Evolutionary conservation across 2,888 invertebrate genomes (phyloP).

Genomic region (Drosophila histrio): DNA sequence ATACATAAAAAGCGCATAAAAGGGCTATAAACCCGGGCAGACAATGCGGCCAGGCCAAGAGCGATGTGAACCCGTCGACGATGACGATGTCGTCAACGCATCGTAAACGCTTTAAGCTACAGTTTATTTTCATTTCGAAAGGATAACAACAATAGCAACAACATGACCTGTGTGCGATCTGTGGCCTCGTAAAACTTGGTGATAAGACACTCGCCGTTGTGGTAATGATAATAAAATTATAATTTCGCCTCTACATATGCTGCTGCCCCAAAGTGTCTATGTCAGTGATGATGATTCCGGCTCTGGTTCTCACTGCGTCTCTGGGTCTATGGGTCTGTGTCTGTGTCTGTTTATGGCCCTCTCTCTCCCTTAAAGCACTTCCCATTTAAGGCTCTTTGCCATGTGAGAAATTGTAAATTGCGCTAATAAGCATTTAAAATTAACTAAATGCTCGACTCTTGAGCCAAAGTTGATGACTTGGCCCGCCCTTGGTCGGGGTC

Average conservation of each 20-base stretch:
- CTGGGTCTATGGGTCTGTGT: conserved; percentile 15
- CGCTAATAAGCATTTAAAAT: conserved; percentile 80
- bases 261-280: conserved; percentile 41
- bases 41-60: conserved; percentile 28
- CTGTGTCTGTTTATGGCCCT: conserved; percentile 17
- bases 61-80: conserved; percentile 43
- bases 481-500: conserved; percentile 14
- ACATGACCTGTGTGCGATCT: conserved; percentile 67
- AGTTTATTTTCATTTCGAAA: conserved; percentile 80
- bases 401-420: conserved; percentile 69
- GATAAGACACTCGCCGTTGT: conserved; percentile 71
- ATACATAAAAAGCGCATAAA: conserved; percentile 84
- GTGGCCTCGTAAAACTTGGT: conserved; percentile 77
- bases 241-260: conserved; percentile 75
- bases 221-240: conserved; percentile 83
- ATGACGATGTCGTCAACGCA: conserved; percentile 73
- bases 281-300: conserved; percentile 14
- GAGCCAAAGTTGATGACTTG: conserved; percentile 62
- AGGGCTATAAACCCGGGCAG: conserved; percentile 80
- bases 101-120: conserved; percentile 82
- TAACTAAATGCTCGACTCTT: conserved; percentile 73
- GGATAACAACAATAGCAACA: conserved; percentile 54
- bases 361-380: conserved; percentile 20
- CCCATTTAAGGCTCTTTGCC: conserved; percentile 27
- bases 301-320: neutral